Conservation (phyloP, 2,888 invertebrate genomes). For the Drosophila lacicola region DNA sequence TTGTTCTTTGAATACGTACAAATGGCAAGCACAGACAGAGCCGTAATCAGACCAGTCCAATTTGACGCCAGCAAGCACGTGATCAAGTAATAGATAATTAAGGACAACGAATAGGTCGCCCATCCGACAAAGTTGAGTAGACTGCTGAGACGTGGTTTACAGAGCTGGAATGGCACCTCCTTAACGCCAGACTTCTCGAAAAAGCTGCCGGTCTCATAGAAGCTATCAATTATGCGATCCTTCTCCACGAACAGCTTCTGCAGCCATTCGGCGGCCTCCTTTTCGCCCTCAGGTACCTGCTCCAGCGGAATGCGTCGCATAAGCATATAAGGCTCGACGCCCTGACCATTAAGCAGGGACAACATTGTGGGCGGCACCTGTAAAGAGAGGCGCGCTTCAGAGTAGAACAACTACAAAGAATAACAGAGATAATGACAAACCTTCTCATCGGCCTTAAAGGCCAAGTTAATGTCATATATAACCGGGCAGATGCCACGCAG, state of each 20-base stretch:
- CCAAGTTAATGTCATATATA: conserved; percentile 93
- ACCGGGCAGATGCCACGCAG: conserved; percentile 93
- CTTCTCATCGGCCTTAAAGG: conserved; percentile 88
- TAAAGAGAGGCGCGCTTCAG: conserved; percentile 1
- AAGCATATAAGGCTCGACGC: conserved; percentile 90
- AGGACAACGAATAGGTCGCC: conserved; percentile 84
- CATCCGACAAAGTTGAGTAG: conserved; percentile 90
- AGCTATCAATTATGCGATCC: conserved; percentile 87
- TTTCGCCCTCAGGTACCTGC: conserved; percentile 90
- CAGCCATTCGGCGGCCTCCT: conserved; percentile 92
- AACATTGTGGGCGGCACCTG: conserved; percentile 91
- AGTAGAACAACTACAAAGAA: neutral
- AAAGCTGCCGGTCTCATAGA: conserved; percentile 88
- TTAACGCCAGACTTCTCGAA: conserved; percentile 91
- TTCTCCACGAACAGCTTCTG: conserved; percentile 93
- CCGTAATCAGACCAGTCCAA: conserved; percentile 85
- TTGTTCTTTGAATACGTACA: conserved; percentile 88
- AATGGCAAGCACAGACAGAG: conserved; percentile 87
- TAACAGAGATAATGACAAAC: conserved; percentile 77
- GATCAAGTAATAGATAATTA: conserved; percentile 79
- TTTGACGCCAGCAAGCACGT: conserved; percentile 85
- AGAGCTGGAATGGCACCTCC: conserved; percentile 87
- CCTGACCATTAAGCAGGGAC: conserved; percentile 90
- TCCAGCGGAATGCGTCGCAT: conserved; percentile 93
- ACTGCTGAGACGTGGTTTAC: conserved; percentile 88